A percentile compares a stretch with the other conserved stretches of the same genome.
phyloP scores from a whole-genome alignment of 2,888 invertebrate genomes.

The Phymatocera aterrima region DNA sequence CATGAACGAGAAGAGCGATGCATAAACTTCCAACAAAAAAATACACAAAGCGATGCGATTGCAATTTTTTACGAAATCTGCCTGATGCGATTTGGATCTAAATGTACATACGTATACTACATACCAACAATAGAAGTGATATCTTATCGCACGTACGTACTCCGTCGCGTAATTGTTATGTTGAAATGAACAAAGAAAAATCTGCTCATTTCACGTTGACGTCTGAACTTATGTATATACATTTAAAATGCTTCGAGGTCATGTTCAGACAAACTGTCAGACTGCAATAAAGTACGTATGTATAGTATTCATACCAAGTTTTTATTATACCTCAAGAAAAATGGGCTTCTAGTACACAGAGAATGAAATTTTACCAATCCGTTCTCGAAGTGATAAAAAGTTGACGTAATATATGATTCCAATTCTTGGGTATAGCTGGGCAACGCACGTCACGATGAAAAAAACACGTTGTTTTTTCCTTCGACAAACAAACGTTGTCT shows the following conservation, averaged over 20 bases:
- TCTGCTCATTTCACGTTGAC: not conserved
- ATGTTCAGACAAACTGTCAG: conserved; percentile 14
- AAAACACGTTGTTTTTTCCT: conserved; percentile 2
- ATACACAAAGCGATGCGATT: not conserved
- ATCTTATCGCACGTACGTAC: conserved; percentile 25
- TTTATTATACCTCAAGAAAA: conserved; percentile 1
- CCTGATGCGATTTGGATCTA: not conserved
- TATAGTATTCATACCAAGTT: not conserved
- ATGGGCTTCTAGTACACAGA: not conserved
- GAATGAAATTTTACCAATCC: not conserved
- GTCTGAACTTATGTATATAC: not conserved
- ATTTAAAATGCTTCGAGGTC: conserved; percentile 10
- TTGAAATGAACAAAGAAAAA: not conserved
- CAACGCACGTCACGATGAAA: not conserved
- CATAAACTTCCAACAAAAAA: not conserved
- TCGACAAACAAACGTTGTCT: not conserved
- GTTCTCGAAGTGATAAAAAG: conserved; percentile 20
- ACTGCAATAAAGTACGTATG: conserved; percentile 3
- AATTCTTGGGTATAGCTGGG: not conserved
- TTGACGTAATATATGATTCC: not conserved
- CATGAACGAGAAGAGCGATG: not conserved
- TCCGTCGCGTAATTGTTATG: not conserved
- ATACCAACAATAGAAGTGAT: not conserved
- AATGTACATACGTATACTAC: not conserved
- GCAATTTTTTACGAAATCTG: not conserved